Base-by-base conservation (phyloP, 2,797 vertebrate genomes). In the Emys orbicularis region DNA sequence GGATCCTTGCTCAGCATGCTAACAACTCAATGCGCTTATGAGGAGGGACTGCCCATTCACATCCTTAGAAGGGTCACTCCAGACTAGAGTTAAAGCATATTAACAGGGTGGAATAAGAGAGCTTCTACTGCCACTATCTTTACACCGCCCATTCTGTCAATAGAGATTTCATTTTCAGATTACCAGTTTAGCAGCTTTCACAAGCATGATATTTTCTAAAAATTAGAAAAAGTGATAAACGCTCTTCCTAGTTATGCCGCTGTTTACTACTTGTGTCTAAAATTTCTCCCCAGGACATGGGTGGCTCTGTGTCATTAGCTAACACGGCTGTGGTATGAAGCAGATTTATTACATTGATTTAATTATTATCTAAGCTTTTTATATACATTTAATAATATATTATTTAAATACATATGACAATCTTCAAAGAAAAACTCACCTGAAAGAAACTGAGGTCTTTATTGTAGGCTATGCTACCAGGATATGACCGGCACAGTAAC, bases 311-410 rank as follows among this genome's bases (percentile, higher is more conserved):
- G 93, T 88, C 76, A 74, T 68, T 95, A 81, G 41, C 72, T 88
- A 59, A 87, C 3, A 13, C 2, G 82, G 59, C 79, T 84, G 47
- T 79, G 25, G 23, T 57, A 82, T 61, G 79, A 80, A 34, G 74
- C 19, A 90, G 49, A 74, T 87, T n/a, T 29, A 80, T 89, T 82
- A 80, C 2, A 12, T 49, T 93, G 74, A 79, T 41, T 88, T 89
- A 79, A 92, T 49, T 85, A 80, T 61, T 84, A 91, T 81, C 65
- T 92, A 65, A 80, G 53, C 83, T 86, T 91, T 96, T 93, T 91
- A 34, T 37, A 89, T 80, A 80, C 4, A 37, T 92, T 93, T 90
- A 52, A 1, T 80, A 34, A 92, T 41, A 77, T 57, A 68, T 91
- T 87, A 81, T 77, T 93, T 93, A 91, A 90, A 87, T 10, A 87